Base-by-base conservation (phyloP, 2,113 vertebrate genomes). In the Nymphicus hollandicus region DNA sequence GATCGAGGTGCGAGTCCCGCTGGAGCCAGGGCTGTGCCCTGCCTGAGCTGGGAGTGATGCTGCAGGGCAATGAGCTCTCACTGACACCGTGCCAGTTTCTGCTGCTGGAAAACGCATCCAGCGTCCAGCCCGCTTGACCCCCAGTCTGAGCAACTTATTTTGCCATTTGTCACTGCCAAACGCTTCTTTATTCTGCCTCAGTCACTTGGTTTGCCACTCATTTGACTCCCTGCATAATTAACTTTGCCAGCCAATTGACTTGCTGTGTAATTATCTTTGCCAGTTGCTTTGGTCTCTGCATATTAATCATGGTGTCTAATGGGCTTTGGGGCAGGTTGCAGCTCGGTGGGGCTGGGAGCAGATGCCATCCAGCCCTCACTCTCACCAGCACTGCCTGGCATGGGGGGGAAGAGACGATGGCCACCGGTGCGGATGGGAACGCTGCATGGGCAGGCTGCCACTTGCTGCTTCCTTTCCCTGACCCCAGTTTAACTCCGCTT, bases 211-310 rank as follows among this genome's bases (percentile, higher is more conserved):
- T 92, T 37, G 89, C 91, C 91, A 24, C 88, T 91, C 89, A 37
- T 94, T 95, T 94, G 95, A 95, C 91, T 88, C 76, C 58, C 78
- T 44, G 91, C 86, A 44, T 96, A 96, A 96, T 96, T 93, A 96
- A 96, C 91, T 96, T 88, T 86, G 96, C 96, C 95, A 97, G 96
- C 86, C 96, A 96, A 95, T 85, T 96, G 96, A 95, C 94, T 96
- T 5, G 15, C 90, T 64, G 86, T 41, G 89, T 96, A 96, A 97
- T 96, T 97, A 96, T 95, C 94, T 89, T 50, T 88, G 94, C 95
- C 90, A 89, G 86, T 61, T 81, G 10, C 94, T 95, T 49, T 52
- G 82, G 88, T 86, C 85, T 87, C 12, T 35, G 93, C 89, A 46
- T 91, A 20, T 96, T 96, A 96, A 94, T 91, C 85, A 25, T 24